Base-by-base conservation (phyloP, 2,888 invertebrate genomes). In the Synergus laeviventris region DNA sequence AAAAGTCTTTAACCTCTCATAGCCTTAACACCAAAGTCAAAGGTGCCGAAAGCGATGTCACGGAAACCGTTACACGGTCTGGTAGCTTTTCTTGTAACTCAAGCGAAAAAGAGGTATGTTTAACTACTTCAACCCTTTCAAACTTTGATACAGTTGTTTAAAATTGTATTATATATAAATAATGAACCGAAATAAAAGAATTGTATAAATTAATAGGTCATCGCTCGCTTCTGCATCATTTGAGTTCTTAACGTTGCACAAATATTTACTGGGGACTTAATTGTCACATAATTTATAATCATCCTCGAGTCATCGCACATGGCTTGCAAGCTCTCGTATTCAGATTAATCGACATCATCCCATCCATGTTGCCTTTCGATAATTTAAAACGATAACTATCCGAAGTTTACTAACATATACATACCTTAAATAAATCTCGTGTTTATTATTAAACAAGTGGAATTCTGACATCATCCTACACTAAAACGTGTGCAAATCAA, bases 161-260 rank as follows among this genome's bases (percentile, higher is more conserved):
- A 42, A 42, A 42, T 36, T 36, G 36, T 36, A 36, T 7, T n/a
- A n/a, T n/a, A n/a, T n/a, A n/a, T n/a, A n/a, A n/a, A n/a, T n/a
- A n/a, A n/a, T n/a, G n/a, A n/a, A n/a, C n/a, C n/a, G n/a, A n/a
- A n/a, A n/a, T n/a, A n/a, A n/a, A n/a, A 9, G n/a, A 49, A 18
- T 56, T 56, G 5, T 5, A 24, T 18, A 24, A 49, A 9, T 73
- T 77, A 79, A 73, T 84, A 79, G 84, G 84, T 84, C 83, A 83
- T 83, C 81, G 83, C 75, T 84, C 80, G 78, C 77, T 78, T 76
- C 78, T 81, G 76, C 78, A 84, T 84, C 78, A 84, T 84, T 82
- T 74, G 80, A 60, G 64, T 81, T 79, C 81, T 84, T 84, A 84
- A 82, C 84, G 64, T 78, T 73, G 21, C 5, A 64, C 16, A 45